phyloP scores from a whole-genome alignment of 1,140 invertebrate species.

The Phortica variegata region DNA sequence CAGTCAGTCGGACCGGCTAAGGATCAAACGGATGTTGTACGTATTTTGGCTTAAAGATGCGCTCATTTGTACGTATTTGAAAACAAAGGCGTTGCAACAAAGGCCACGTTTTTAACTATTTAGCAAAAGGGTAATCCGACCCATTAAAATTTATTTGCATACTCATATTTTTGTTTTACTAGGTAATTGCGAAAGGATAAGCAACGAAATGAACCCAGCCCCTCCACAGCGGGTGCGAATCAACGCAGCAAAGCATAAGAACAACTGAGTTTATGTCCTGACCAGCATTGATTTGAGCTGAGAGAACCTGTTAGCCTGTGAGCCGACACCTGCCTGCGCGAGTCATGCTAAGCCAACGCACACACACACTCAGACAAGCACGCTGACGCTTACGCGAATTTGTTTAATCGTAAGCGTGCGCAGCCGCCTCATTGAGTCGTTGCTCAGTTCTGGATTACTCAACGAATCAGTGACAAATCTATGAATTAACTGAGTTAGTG shows the following conservation, averaged over 20 bases:
- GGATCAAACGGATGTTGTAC: slow-evolving; percentile 47
- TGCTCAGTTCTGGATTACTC: slow-evolving; percentile 32
- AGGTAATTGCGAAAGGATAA: slow-evolving; percentile 51
- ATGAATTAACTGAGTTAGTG: slow-evolving; percentile 44
- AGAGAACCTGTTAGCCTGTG: slow-evolving; percentile 1
- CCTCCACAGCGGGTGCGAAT: no score
- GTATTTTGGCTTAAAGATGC: slow-evolving; percentile 54
- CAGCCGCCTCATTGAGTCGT: slow-evolving; percentile 35
- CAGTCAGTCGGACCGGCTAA: slow-evolving; percentile 34
- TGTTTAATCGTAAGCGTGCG: slow-evolving; percentile 33
- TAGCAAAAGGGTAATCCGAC: slow-evolving; percentile 53
- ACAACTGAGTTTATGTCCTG: slow-evolving; percentile 24
- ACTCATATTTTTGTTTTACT: slow-evolving; percentile 50
- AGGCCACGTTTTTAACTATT: slow-evolving; percentile 39
- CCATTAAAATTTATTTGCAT: slow-evolving; percentile 55
- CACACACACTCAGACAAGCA: neutral
- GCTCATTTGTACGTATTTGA: slow-evolving; percentile 49
- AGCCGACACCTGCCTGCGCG: neutral
- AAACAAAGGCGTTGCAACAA: slow-evolving; percentile 40
- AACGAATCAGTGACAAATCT: slow-evolving; percentile 28
- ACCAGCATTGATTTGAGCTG: slow-evolving; percentile 24
- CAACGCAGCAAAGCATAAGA: neutral
- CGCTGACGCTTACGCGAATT: slow-evolving; percentile 35
- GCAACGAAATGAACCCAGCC: slow-evolving; percentile 28
- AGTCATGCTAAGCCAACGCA: neutral